phyloP scores from a whole-genome alignment of 2,113 vertebrate genomes.

The Cyanistes caeruleus region DNA sequence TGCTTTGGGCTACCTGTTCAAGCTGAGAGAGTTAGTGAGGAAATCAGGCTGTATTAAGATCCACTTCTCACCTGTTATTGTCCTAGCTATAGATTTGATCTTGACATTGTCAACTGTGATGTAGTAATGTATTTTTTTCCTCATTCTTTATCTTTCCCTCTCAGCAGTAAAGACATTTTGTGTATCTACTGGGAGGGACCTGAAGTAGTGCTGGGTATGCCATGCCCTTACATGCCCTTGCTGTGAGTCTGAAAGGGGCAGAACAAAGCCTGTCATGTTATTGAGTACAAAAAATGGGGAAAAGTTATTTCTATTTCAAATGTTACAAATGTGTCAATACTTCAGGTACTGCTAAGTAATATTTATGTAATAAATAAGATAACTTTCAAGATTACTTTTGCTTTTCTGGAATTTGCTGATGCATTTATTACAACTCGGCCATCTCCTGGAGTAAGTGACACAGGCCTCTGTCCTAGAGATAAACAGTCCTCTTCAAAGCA shows the following conservation, averaged over 20 bases:
- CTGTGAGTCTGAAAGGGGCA: background rate
- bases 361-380: background rate
- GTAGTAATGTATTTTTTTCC: background rate
- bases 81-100: background rate
- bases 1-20: background rate
- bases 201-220: background rate
- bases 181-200: background rate
- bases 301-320: background rate
- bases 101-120: background rate
- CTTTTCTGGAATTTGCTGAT: background rate
- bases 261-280: background rate
- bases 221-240: background rate
- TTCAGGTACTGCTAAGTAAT: background rate
- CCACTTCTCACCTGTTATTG: background rate
- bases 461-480: background rate
- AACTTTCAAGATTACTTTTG: background rate
- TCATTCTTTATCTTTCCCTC: background rate
- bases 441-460: background rate
- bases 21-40: background rate
- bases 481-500: background rate
- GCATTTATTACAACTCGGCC: background rate
- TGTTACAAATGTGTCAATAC: background rate
- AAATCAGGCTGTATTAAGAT: background rate
- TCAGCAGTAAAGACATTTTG: background rate
- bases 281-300: background rate